Evolutionary conservation across 1,140 invertebrate genomes (phyloP).

Genomic region (Brachionus calyciflorus): DNA sequence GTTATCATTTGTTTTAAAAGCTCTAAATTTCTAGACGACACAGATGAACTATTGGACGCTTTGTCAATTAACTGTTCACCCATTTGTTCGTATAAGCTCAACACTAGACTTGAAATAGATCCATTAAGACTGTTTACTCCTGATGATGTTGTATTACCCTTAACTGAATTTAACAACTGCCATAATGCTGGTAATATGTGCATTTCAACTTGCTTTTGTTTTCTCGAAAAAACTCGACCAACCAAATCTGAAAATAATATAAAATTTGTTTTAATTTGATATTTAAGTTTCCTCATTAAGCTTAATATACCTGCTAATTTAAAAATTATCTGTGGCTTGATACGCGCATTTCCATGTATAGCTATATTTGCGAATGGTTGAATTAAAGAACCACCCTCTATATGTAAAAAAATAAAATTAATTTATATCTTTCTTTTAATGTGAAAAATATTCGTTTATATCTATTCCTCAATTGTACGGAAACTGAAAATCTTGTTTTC

Average conservation of each 20-base stretch:
- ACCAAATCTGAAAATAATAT: constrained; percentile 53
- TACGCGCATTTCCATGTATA: constrained; percentile 53
- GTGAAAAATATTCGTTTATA: no score
- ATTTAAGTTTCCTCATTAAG: neutral
- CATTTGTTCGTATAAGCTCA: constrained; percentile 54
- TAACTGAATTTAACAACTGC: constrained; percentile 56
- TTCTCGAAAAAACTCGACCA: constrained; percentile 54
- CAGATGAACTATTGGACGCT: constrained; percentile 53
- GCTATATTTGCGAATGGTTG: constrained; percentile 57
- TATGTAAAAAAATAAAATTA: neutral
- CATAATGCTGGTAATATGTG: constrained; percentile 58
- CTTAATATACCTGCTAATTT: constrained; percentile 56
- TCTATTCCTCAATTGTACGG: no score
- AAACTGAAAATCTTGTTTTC: no score
- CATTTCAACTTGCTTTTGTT: constrained; percentile 56
- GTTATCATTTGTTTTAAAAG: constrained; percentile 51
- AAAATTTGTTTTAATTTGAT: constrained; percentile 9
- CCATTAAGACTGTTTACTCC: constrained; percentile 53
- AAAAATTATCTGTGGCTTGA: constrained; percentile 57
- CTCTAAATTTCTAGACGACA: constrained; percentile 54
- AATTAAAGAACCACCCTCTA: constrained; percentile 55
- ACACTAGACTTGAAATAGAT: constrained; percentile 53
- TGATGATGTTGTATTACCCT: constrained; percentile 52
- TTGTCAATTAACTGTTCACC: constrained; percentile 54
- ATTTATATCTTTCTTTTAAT: neutral